Conservation (phyloP, 2,113 vertebrate genomes). For the human (Homo sapiens) region DNA sequence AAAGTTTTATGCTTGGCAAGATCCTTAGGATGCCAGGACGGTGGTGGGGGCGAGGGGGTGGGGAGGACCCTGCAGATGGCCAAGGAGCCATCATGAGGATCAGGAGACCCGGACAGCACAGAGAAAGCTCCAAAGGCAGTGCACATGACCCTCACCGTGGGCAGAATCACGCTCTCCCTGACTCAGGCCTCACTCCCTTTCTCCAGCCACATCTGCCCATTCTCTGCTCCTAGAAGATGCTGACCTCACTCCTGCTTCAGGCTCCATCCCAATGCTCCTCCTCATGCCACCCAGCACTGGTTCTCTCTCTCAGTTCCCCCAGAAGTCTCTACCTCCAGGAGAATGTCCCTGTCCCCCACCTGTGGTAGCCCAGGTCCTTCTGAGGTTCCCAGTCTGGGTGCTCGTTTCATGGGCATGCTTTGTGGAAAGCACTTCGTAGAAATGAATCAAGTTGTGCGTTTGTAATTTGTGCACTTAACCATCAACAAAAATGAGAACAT, state of each 20-base stretch:
- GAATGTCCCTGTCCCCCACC: not conserved
- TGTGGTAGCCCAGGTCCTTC: not conserved
- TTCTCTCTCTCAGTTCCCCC: not conserved
- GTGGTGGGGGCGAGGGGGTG: no score
- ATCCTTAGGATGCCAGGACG: not conserved
- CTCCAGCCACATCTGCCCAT: not conserved
- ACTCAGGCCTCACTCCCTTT: not conserved
- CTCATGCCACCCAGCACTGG: accelerated
- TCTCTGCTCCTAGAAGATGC: no score
- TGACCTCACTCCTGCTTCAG: not conserved
- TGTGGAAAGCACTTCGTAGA: not conserved
- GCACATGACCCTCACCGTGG: not conserved
- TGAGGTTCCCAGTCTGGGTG: not conserved
- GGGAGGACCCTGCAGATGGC: not conserved
- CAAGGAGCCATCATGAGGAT: not conserved
- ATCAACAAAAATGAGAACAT: not conserved
- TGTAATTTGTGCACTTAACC: not conserved
- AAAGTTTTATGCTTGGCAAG: not conserved
- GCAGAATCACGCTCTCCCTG: not conserved
- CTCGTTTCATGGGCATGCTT: not conserved
- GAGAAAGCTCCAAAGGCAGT: not conserved
- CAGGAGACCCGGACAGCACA: no score
- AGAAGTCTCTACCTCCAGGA: not conserved
- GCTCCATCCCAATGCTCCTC: not conserved
- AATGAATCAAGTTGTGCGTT: not conserved